phyloP scores from a whole-genome alignment of 1,140 invertebrate genomes.

The Leptoteleia sp. region DNA sequence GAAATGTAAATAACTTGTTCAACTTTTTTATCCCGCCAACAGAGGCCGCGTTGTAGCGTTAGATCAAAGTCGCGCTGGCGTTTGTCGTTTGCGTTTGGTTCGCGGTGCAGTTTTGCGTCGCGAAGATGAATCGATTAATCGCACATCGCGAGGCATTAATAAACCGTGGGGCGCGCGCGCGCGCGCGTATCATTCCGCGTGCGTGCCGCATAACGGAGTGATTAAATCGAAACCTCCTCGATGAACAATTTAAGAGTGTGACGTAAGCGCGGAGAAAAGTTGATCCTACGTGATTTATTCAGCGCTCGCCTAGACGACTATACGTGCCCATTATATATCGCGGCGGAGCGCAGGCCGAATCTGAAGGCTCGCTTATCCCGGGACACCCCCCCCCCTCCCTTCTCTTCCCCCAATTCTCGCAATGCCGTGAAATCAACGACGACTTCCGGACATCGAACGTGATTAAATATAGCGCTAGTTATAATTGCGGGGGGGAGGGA shows the following conservation, averaged over 20 bases:
- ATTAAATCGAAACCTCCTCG: conserved; percentile 61
- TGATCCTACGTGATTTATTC: conserved; percentile 73
- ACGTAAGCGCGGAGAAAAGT: conserved; percentile 71
- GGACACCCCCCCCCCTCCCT: too few relatives aligned
- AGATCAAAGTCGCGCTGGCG: conserved; percentile 56
- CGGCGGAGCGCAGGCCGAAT: conserved; percentile 40
- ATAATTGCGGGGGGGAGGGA: conserved; percentile 47
- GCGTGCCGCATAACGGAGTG: conserved; percentile 46
- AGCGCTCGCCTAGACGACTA: conserved; percentile 58
- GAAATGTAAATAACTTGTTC: conserved; percentile 57
- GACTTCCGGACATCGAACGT: conserved; percentile 56
- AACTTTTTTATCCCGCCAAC: conserved; percentile 43
- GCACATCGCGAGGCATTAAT: conserved; percentile 57
- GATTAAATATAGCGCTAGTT: conserved; percentile 56
- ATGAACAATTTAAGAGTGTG: conserved; percentile 69
- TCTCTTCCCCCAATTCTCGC: conserved; percentile 65
- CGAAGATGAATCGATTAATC: conserved; percentile 56
- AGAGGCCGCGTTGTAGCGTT: conserved; percentile 50
- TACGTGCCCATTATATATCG: conserved; percentile 65
- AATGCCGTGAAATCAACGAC: conserved; percentile 58
- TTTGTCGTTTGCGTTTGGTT: conserved; percentile 49
- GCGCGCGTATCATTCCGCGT: conserved; percentile 54
- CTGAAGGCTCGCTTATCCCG: conserved; percentile 64
- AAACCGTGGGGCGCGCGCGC: conserved; percentile 41
- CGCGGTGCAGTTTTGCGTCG: conserved; percentile 34